phyloP scores from a whole-genome alignment of 1,140 invertebrate genomes.

The Bombus consobrinus region DNA sequence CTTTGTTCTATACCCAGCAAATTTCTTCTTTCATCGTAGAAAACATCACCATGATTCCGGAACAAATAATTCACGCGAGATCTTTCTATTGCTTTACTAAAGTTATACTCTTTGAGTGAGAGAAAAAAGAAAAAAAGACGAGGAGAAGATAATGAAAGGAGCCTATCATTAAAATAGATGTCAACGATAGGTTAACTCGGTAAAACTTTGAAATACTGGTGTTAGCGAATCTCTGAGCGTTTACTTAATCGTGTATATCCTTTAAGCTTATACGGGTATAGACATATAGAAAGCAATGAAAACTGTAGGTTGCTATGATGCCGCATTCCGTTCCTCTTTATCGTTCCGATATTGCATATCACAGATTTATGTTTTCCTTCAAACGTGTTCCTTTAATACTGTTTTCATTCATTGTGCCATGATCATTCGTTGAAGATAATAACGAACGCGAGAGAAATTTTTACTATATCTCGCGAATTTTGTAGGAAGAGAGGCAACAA shows the following conservation, averaged over 20 bases:
- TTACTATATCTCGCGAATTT: not conserved
- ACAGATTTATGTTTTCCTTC: constrained; percentile 20
- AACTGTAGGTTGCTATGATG: not conserved
- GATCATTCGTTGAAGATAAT: constrained; percentile 8
- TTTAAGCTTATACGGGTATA: not conserved
- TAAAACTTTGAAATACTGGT: not conserved
- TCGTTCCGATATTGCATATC: not conserved
- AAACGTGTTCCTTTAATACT: constrained; percentile 33
- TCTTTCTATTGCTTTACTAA: constrained; percentile 22
- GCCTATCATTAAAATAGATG: too few relatives aligned
- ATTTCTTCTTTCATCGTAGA: not conserved
- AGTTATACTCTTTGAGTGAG: not conserved
- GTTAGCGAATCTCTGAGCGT: not conserved
- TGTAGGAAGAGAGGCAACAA: too few relatives aligned
- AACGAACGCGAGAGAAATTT: not conserved
- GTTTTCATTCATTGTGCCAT: not conserved
- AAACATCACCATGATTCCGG: not conserved
- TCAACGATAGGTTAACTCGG: not conserved
- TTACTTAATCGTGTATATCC: constrained; percentile 14
- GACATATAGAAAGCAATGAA: not conserved
- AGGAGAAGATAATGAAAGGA: not conserved
- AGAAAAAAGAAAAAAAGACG: too few relatives aligned
- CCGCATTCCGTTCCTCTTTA: too few relatives aligned
- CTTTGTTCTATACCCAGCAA: not conserved
- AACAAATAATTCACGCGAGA: constrained; percentile 17